These are phyloP conservation scores for Athene noctua DNA, from an alignment of 2,113 vertebrate species.

Conservation along the genomic window DNA sequence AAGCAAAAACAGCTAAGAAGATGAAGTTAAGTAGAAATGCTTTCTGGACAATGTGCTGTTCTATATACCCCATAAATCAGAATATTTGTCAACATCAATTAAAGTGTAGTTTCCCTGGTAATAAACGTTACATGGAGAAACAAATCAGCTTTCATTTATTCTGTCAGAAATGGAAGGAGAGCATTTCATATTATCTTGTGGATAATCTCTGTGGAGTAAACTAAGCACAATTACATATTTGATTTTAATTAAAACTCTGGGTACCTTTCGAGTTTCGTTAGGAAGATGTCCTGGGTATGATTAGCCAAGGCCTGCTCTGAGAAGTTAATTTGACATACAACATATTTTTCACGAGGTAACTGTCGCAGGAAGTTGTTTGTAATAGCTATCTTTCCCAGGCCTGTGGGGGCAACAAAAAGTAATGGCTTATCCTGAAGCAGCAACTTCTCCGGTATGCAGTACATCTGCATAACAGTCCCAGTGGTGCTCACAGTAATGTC, in stretches of 20 bases:
- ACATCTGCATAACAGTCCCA: slow-evolving; percentile 77
- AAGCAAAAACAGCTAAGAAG: slow-evolving; percentile 62
- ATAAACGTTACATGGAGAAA: slow-evolving; percentile 70
- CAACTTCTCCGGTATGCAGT: slow-evolving; percentile 69
- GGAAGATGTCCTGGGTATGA: slow-evolving; percentile 75
- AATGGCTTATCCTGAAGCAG: slow-evolving; percentile 81
- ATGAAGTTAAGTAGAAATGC: slow-evolving; percentile 64
- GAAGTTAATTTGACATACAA: slow-evolving; percentile 80
- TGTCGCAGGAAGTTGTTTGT: slow-evolving; percentile 76
- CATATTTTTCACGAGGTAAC: slow-evolving; percentile 82
- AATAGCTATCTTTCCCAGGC: slow-evolving; percentile 72
- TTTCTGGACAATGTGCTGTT: slow-evolving; percentile 10
- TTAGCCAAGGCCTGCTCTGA: slow-evolving; percentile 71
- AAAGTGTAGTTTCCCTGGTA: slow-evolving; percentile 68
- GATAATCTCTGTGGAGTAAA: slow-evolving; percentile 70
- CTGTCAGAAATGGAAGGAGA: slow-evolving; percentile 72
- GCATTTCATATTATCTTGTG: slow-evolving; percentile 70
- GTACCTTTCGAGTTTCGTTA: slow-evolving; percentile 78
- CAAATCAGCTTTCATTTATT: slow-evolving; percentile 79
- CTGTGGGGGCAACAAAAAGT: slow-evolving; percentile 79
- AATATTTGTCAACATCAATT: slow-evolving; percentile 78
- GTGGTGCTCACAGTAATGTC: slow-evolving; percentile 73
- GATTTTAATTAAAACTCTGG: slow-evolving; percentile 85
- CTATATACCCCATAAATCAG: slow-evolving; percentile 68
- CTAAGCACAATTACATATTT: slow-evolving; percentile 74